Base-by-base conservation (phyloP, 2,888 invertebrate species). In the Ochropacha duplaris region DNA sequence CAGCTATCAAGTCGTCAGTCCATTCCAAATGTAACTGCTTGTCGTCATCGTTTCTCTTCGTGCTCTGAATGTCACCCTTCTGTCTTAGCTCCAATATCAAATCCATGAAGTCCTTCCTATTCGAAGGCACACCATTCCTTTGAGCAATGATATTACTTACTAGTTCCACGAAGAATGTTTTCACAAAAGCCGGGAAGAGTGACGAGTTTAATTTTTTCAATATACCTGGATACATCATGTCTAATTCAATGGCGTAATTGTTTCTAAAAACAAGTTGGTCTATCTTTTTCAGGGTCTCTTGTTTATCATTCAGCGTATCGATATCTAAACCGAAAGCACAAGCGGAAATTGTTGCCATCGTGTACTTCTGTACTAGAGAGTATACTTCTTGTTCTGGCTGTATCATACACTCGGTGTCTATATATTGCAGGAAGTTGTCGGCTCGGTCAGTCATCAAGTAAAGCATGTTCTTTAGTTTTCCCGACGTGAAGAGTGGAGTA, bases 401-500 rank as follows among this genome's bases (percentile, higher is more conserved):
- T 2, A 62, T 44, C 0, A 60, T 49, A 5, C 62, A 59, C 44
- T 74, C 14, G 0, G 56, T 52, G 1, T 63, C 59, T 0, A 85
- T 11, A 50, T 79, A 69, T 0, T 79, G 59, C 0, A 78, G 26
- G 36, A 83, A 83, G 9, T 65, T 61, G 8, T 86, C 74, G 16
- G 71, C 78, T 2, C 76, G 71, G 28, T 83, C 79, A 22, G 61
- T 61, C 19, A 88, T 61, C 22, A 87, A 56, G 60, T 79, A 65
- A 22, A 83, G 69, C 87, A 88, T 87, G 34, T 80, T 83, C 59
- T 79, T 87, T n/a, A 87, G 62, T 68, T 88, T 87, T 3, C 82
- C 80, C 0, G 86, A 74, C 4, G 85, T 84, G 55, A 87, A 88
- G 14, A 85, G 64, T 0, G 87, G 84, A 1, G 81, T 78, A n/a